phyloP scores from a whole-genome alignment of 2,888 invertebrate species.

The Crocallis elinguaria region DNA sequence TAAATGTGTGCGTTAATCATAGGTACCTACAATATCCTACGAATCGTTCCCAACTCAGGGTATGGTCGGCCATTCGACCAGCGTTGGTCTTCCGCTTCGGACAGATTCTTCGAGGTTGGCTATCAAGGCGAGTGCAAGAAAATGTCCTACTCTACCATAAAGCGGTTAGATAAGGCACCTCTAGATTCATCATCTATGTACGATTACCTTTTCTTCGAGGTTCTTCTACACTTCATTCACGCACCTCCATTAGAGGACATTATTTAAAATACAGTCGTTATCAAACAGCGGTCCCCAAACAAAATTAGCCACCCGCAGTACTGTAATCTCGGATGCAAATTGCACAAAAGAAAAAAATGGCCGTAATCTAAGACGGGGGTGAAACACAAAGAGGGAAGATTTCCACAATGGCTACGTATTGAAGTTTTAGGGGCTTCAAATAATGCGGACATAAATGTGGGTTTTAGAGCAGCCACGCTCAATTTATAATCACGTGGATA shows the following conservation, averaged over 20 bases:
- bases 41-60: too few relatives aligned
- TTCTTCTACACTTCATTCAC: conserved; percentile 6
- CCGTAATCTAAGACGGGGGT: conserved; percentile 42
- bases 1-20: too few relatives aligned
- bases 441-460: conserved; percentile 30
- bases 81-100: too few relatives aligned
- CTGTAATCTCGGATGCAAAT: conserved; percentile 62
- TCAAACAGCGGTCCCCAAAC: conserved; percentile 39
- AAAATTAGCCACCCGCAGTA: conserved; percentile 49
- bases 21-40: too few relatives aligned
- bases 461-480: conserved; percentile 9
- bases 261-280: conserved; percentile 28
- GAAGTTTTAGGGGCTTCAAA: conserved; percentile 35
- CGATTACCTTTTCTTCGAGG: conserved; percentile 1
- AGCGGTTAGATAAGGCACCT: too few relatives aligned
- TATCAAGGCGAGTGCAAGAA: too few relatives aligned
- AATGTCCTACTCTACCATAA: too few relatives aligned
- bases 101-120: too few relatives aligned
- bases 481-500: neutral
- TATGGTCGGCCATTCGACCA: too few relatives aligned
- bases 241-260: conserved; percentile 22
- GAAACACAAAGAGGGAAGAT: conserved; percentile 35
- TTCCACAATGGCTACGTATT: conserved; percentile 34
- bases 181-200: neutral
- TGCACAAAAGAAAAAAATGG: conserved; percentile 45